Conservation (phyloP, 1,140 invertebrate species). For the Drosophila hydei region DNA sequence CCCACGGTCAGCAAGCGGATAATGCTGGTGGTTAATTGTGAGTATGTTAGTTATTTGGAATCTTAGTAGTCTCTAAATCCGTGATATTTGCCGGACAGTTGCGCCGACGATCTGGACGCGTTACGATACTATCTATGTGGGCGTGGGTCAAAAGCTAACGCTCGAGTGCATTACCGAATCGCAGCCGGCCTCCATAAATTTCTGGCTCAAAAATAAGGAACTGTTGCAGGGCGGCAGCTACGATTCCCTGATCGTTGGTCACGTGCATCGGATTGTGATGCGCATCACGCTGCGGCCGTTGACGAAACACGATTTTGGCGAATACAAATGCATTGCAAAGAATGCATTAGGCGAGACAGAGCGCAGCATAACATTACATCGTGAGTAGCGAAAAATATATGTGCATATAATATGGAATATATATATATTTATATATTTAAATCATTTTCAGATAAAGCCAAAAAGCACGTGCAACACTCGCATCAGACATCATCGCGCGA, state of each 20-base stretch:
- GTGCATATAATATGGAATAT: not conserved
- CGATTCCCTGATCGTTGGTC: conserved; percentile 85
- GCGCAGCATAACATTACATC: conserved; percentile 86
- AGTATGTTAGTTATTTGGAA: conserved; percentile 78
- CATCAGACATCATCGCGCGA: conserved; percentile 68
- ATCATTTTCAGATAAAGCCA: conserved; percentile 67
- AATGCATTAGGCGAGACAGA: conserved; percentile 86
- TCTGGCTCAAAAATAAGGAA: conserved; percentile 85
- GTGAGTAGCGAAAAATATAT: conserved; percentile 72
- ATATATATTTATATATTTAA: conserved; percentile 2
- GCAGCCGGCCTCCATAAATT: conserved; percentile 86
- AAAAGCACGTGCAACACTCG: conserved; percentile 70
- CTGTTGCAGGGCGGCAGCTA: conserved; percentile 84
- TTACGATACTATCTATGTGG: conserved; percentile 86
- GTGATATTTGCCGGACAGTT: conserved; percentile 81
- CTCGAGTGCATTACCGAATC: conserved; percentile 86
- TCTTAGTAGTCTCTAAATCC: no score
- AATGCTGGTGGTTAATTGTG: conserved; percentile 90
- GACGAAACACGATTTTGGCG: conserved; percentile 86
- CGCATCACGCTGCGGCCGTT: conserved; percentile 85
- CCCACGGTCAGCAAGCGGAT: conserved; percentile 92
- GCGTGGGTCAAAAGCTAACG: conserved; percentile 85
- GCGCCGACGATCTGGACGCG: conserved; percentile 86
- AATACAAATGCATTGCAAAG: conserved; percentile 87
- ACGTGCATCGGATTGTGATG: conserved; percentile 86